Conservation (phyloP, 1,140 invertebrate species). For the Onthophagus taurus region DNA sequence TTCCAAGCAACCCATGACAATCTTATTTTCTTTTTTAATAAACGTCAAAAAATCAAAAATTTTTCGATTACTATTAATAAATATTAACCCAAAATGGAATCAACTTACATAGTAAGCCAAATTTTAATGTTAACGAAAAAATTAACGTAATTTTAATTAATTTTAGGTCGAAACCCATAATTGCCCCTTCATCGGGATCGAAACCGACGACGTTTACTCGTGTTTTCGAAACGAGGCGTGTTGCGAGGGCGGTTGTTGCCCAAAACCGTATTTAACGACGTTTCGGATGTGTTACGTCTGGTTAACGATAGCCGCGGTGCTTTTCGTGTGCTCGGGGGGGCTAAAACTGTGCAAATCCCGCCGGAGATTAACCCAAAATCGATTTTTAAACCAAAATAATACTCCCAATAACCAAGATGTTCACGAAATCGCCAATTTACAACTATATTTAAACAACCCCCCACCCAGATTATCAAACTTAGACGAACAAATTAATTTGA, state of each 20-base stretch:
- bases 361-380: not conserved
- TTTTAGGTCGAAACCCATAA: slow-evolving; percentile 4
- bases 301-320: slow-evolving; percentile 4
- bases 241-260: slow-evolving; percentile 15
- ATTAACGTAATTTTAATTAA: too few relatives aligned
- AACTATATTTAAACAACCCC: slow-evolving; percentile 6
- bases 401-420: not conserved
- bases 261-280: not conserved
- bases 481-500: slow-evolving; percentile 2
- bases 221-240: slow-evolving; percentile 12
- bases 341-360: slow-evolving; percentile 11
- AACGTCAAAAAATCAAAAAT: too few relatives aligned
- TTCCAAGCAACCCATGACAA: too few relatives aligned
- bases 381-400: too few relatives aligned
- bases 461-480: not conserved
- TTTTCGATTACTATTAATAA: too few relatives aligned
- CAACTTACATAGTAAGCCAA: too few relatives aligned
- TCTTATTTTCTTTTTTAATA: too few relatives aligned
- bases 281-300: slow-evolving; percentile 16
- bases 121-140: too few relatives aligned
- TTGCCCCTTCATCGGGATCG: slow-evolving; percentile 3
- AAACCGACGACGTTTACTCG: slow-evolving; percentile 11
- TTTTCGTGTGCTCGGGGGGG: slow-evolving; percentile 10
- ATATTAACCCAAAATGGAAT: too few relatives aligned
- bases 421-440: not conserved